Evolutionary conservation across 2,113 vertebrate species (phyloP), one percentile per base, ranked within the genome.

Genomic region (Morone saxatilis): DNA sequence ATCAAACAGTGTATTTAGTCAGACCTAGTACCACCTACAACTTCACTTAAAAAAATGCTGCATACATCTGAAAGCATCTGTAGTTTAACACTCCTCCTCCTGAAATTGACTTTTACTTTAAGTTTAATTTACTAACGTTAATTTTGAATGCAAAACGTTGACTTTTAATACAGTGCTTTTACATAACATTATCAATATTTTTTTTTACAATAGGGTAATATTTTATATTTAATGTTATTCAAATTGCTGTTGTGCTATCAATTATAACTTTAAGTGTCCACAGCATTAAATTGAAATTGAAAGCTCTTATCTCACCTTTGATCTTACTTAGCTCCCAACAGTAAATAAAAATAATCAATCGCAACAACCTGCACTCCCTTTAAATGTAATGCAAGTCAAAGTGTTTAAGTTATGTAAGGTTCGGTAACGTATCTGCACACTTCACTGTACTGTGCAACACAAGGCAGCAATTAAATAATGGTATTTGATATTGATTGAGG

Each of bases 291-390:
- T 1, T 48, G 20, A 25, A 41, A 48, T 2, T 59, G 6, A 41
- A 10, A 50, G 17, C 61, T 57, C 17, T 31, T 48, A 50, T 14
- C 57, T 51, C 6, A 25, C 16, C 20, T 66, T 47, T 47, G 67
- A 67, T 31, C 8, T 53, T 40, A 45, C 48, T 48, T 7, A 71
- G 57, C 20, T 57, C n/a, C 11, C 63, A 25, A 8, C 7, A 25
- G 47, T 40, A 45, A 50, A 57, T 13, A 0, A 13, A 59, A 65
- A 71, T n/a, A 83, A 66, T 79, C 45, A 83, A 71, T 36, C 20
- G 51, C 8, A 68, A 38, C 3, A 53, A 69, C 17, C 4, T 36
- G 1, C 6, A 41, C 31, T 73, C 43, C 25, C 50, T 71, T 80
- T 67, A 62, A 76, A 80, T 41, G 20, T 0, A 40, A 70, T 41